Conservation (phyloP, 2,113 vertebrate genomes). For the Urocolius indicus region DNA sequence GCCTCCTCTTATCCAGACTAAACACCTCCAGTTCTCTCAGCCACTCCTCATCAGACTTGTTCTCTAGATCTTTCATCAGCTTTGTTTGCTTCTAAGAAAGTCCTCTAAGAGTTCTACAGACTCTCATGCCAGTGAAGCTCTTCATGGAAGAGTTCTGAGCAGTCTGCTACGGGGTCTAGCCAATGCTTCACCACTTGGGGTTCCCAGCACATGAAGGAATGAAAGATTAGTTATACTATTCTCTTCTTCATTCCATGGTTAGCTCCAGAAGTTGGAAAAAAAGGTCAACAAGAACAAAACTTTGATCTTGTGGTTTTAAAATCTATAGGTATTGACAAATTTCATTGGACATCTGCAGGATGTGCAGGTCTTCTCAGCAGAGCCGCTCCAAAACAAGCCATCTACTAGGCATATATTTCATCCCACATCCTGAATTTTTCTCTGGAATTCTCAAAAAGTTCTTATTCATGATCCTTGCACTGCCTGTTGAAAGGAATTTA, state of each 20-base stretch:
- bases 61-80: too few species aligned
- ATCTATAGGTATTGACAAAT: not conserved
- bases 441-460: not conserved
- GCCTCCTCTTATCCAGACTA: too few species aligned
- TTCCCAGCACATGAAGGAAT: not conserved
- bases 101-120: not conserved
- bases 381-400: not conserved
- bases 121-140: not conserved
- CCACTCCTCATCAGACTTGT: too few species aligned
- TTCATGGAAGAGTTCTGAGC: not conserved
- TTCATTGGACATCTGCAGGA: not conserved
- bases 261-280: not conserved
- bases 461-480: not conserved
- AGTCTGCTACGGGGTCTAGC: rapidly evolving
- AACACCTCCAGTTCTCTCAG: too few species aligned
- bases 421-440: not conserved
- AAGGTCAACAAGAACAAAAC: not conserved
- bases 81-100: not conserved
- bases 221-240: not conserved
- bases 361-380: not conserved
- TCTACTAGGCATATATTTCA: not conserved
- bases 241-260: not conserved
- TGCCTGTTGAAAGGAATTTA: not conserved
- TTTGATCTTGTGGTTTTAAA: not conserved
- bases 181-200: not conserved